Conservation (phyloP, 1,140 invertebrate genomes). For the Ridgeia piscesae region DNA sequence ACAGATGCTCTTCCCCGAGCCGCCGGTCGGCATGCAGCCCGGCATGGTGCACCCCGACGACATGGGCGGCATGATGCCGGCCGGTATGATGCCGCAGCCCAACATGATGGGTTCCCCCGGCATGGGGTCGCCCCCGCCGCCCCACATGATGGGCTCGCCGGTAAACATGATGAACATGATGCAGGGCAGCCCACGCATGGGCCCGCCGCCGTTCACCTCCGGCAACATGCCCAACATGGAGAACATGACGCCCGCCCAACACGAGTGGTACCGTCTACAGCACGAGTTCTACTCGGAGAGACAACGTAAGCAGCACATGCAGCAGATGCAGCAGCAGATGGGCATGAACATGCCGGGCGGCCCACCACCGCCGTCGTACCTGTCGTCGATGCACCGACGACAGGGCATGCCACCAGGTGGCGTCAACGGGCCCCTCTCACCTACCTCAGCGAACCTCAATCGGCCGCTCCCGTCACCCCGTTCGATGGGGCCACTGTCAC, state of each 20-base stretch:
- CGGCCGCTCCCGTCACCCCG: constrained; percentile 42
- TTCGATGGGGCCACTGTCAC: constrained; percentile 39
- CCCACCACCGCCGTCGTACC: constrained; percentile 11
- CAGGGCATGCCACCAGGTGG: constrained; percentile 39
- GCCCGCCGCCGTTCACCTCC: constrained; percentile 27
- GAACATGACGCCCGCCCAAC: constrained; percentile 51
- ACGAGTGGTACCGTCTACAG: constrained; percentile 82
- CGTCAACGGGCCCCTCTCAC: constrained; percentile 29
- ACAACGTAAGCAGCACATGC: constrained; percentile 45
- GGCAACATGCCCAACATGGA: constrained; percentile 37
- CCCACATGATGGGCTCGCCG: constrained; percentile 28
- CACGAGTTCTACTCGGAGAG: constrained; percentile 56
- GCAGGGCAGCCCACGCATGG: constrained; percentile 34
- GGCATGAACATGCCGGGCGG: constrained; percentile 16
- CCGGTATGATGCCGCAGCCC: constrained; percentile 32
- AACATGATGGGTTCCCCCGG: constrained; percentile 32
- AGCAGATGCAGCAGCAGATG: constrained; percentile 51
- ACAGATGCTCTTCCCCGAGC: constrained; percentile 83
- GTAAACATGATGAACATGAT: constrained; percentile 23
- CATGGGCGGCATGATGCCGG: constrained; percentile 22
- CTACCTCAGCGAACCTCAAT: constrained; percentile 49
- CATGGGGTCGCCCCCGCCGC: constrained; percentile 49
- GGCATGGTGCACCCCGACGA: constrained; percentile 24
- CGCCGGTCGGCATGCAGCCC: constrained; percentile 11
- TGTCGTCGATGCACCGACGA: constrained; percentile 35